These are phyloP conservation scores for Hyles lineata DNA, from an alignment of 2,888 invertebrate genomes.

Conservation along the genomic window DNA sequence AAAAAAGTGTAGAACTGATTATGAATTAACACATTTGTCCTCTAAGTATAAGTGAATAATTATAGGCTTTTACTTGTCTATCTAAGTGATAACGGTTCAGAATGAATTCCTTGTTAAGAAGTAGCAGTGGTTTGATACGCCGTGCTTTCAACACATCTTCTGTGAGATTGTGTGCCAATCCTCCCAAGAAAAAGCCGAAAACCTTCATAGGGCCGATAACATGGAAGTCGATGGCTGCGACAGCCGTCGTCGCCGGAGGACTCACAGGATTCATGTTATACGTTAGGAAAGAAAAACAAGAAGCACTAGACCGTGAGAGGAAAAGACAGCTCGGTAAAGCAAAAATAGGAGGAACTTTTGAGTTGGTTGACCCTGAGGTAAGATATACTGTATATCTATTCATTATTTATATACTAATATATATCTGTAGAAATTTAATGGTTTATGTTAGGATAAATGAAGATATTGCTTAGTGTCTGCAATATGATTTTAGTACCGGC, in stretches of 20 bases:
- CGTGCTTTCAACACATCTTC: conserved; percentile 66
- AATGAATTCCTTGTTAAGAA: conserved; percentile 70
- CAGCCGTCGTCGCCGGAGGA: conserved; percentile 87
- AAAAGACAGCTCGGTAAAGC: conserved; percentile 94
- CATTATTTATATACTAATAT: conserved; percentile 13
- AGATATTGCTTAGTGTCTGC: too few relatives aligned
- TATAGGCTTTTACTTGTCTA: conserved; percentile 1
- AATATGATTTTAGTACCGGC: too few relatives aligned
- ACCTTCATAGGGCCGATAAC: conserved; percentile 87
- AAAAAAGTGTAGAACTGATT: background rate
- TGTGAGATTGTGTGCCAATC: conserved; percentile 63
- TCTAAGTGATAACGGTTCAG: conserved; percentile 35
- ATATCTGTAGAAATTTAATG: too few relatives aligned
- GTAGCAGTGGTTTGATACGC: conserved; percentile 50
- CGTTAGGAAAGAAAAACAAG: conserved; percentile 92
- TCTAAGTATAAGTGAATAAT: conserved; percentile 2
- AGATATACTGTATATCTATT: conserved; percentile 38
- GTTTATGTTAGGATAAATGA: too few relatives aligned
- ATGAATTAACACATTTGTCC: background rate
- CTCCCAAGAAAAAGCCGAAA: conserved; percentile 62
- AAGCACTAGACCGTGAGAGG: conserved; percentile 88
- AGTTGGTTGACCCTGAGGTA: conserved; percentile 89
- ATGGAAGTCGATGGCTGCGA: conserved; percentile 91
- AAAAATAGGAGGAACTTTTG: conserved; percentile 96
- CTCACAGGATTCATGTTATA: conserved; percentile 90